Evolutionary conservation across 1,140 invertebrate genomes (phyloP).

Genomic region (Glossosoma conforme): DNA sequence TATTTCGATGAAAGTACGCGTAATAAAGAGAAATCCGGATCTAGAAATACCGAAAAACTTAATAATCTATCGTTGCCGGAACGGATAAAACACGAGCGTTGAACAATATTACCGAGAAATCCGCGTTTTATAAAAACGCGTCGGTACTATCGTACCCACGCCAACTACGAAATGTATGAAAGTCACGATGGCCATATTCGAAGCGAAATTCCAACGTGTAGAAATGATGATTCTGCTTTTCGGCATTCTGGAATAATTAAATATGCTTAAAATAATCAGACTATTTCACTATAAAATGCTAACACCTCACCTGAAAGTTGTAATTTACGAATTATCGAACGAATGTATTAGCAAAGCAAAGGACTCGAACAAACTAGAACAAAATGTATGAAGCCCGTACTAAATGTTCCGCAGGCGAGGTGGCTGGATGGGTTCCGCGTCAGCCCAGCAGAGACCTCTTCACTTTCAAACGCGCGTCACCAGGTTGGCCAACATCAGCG

Average conservation of each 20-base stretch:
- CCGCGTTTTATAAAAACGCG: conserved; percentile 18
- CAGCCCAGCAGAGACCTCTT: conserved; percentile 24
- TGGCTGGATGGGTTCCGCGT: conserved; percentile 46
- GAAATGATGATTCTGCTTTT: conserved; percentile 40
- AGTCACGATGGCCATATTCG: conserved; percentile 48
- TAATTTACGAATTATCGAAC: conserved; percentile 52
- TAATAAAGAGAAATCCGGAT: conserved; percentile 16
- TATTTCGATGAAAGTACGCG: conserved; percentile 29
- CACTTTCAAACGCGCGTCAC: conserved; percentile 34
- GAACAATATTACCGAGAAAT: conserved; percentile 23
- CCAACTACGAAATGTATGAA: conserved; percentile 24
- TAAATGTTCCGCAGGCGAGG: conserved; percentile 48
- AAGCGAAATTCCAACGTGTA: conserved; percentile 51
- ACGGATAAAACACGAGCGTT: conserved; percentile 13
- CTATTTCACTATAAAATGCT: conserved; percentile 41
- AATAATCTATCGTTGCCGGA: conserved; percentile 19
- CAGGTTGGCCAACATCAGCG: conserved; percentile 29
- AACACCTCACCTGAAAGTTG: conserved; percentile 49
- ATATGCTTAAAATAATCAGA: conserved; percentile 38
- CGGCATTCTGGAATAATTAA: conserved; percentile 36
- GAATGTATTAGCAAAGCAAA: conserved; percentile 49
- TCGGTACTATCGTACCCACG: conserved; percentile 25
- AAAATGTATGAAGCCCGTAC: conserved; percentile 53
- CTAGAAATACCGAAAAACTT: conserved; percentile 20
- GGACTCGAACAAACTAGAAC: conserved; percentile 50